Evolutionary conservation across 2,113 vertebrate genomes (phyloP).

Genomic region (Trichechus manatus): DNA sequence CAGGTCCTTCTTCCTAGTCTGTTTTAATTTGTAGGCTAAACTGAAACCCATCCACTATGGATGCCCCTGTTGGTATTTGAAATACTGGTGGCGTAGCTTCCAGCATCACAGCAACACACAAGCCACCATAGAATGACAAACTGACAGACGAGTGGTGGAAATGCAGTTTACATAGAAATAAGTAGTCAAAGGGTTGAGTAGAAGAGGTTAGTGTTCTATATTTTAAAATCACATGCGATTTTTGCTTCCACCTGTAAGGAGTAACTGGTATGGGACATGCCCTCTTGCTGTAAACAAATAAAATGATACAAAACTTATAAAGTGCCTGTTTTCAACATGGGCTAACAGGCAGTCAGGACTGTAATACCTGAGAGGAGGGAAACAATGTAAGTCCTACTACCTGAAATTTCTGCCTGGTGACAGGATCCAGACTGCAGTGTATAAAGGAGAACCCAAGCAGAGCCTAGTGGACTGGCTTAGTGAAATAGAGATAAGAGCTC

Average conservation of each 20-base stretch:
- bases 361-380: not conserved
- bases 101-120: too few relatives aligned
- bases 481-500: not conserved
- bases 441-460: not conserved
- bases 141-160: too few relatives aligned
- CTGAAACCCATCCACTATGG: too few relatives aligned
- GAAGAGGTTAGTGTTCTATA: not conserved
- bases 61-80: too few relatives aligned
- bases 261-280: not conserved
- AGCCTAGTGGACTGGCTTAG: not conserved
- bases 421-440: not conserved
- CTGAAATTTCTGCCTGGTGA: not conserved
- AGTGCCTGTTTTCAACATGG: not conserved
- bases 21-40: too few relatives aligned
- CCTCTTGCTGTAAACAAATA: not conserved
- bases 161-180: constrained; percentile 1
- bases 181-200: not conserved
- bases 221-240: not conserved
- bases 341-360: not conserved
- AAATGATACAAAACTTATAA: not conserved
- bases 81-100: too few relatives aligned
- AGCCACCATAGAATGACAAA: too few relatives aligned
- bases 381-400: not conserved
- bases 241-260: not conserved
- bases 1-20: too few relatives aligned